These are phyloP conservation scores for Micrasema longulum DNA, from an alignment of 1,140 invertebrate genomes.

Conservation along the genomic window DNA sequence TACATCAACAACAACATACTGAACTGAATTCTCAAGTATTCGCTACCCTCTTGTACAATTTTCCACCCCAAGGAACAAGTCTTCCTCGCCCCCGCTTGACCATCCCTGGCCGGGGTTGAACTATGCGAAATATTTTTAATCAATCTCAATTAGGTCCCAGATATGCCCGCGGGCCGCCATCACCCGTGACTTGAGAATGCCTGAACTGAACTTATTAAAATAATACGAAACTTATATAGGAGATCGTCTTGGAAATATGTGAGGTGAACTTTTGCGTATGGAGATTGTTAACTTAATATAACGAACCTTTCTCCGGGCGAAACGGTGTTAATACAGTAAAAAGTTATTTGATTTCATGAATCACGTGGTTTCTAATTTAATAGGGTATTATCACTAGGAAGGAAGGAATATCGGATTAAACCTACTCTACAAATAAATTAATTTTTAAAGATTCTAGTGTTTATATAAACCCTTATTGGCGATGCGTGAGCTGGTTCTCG, in stretches of 20 bases:
- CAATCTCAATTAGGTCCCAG: conserved; percentile 55
- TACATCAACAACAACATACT: conserved; percentile 32
- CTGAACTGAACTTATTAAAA: conserved; percentile 27
- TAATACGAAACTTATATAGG: conserved; percentile 25
- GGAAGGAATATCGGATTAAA: too few species aligned
- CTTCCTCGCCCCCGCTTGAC: conserved; percentile 40
- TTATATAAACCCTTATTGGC: too few species aligned
- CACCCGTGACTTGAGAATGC: conserved; percentile 31
- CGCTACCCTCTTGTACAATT: conserved; percentile 26
- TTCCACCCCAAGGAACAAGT: conserved; percentile 11
- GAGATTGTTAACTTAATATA: conserved; percentile 27
- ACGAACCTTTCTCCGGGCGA: conserved; percentile 10
- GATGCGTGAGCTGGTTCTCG: too few species aligned
- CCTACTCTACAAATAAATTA: too few species aligned
- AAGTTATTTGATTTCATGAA: too few species aligned
- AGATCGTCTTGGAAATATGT: conserved; percentile 27
- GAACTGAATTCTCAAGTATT: conserved; percentile 14
- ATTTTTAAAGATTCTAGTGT: too few species aligned
- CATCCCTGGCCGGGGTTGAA: conserved; percentile 42
- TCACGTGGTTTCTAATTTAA: too few species aligned
- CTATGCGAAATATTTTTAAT: conserved; percentile 56
- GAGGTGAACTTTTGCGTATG: conserved; percentile 27
- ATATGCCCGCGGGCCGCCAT: conserved; percentile 44
- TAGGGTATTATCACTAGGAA: too few species aligned
- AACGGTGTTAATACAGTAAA: conserved; percentile 23